Evolutionary conservation across 2,888 invertebrate species (phyloP).

Genomic region (Gymnocheta viridis): DNA sequence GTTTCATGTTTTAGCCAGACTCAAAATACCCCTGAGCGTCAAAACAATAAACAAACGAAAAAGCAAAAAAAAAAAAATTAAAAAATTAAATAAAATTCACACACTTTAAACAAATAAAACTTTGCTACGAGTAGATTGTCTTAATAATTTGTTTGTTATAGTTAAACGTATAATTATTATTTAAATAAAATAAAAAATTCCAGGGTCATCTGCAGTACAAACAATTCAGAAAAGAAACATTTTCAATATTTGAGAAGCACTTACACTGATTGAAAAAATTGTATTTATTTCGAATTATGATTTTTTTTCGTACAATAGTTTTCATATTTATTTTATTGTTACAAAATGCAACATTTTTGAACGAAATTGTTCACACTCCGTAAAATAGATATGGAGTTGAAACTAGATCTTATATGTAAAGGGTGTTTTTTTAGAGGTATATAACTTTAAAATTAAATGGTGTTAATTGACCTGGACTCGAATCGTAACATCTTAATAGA

Average conservation of each 20-base stretch:
- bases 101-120: neutral
- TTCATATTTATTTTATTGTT: too few species aligned
- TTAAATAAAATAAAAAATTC: slow-evolving; percentile 15
- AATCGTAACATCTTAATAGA: too few species aligned
- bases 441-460: too few species aligned
- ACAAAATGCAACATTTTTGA: too few species aligned
- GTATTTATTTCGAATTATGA: neutral
- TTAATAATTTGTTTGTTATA: slow-evolving; percentile 38
- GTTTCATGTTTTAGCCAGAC: slow-evolving; percentile 13
- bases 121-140: neutral
- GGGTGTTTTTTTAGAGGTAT: too few species aligned
- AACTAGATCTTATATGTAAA: too few species aligned
- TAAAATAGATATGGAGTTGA: too few species aligned
- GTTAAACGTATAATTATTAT: slow-evolving; percentile 3
- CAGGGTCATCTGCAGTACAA: slow-evolving; percentile 37
- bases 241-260: neutral
- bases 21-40: slow-evolving; percentile 16
- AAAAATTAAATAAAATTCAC: too few species aligned
- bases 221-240: too few species aligned
- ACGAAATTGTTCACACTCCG: too few species aligned
- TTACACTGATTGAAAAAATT: neutral
- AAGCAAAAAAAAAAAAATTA: neutral
- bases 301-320: neutral
- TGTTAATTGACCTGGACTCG: too few species aligned
- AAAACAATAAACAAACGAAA: slow-evolving; percentile 21